Evolutionary conservation across 2,888 invertebrate genomes (phyloP), one percentile per base, ranked within the genome.

Genomic region (Cryptocheilus praepositus): DNA sequence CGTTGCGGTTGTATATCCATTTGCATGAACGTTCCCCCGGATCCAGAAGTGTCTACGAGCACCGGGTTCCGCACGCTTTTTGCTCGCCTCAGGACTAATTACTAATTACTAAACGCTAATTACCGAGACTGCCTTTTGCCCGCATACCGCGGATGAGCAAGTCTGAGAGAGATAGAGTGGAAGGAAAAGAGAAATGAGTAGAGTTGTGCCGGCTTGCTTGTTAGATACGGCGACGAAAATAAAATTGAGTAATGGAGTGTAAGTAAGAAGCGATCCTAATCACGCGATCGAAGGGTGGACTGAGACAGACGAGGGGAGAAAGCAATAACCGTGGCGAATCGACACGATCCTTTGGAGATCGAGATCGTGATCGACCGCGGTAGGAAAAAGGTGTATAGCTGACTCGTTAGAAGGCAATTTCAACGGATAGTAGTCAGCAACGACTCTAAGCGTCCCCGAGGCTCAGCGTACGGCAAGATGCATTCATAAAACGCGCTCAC

Each of bases 61-160:
- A 22, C 18, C 16, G 44, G 43, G 13, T 0, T 8, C 15, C 19
- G 43, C 52, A 45, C 5, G 55, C 54, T 36, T 45, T 53, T 64
- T 62, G 22, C 58, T 45, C 51, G 13, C 21, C 19, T 43, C 55
- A 49, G 21, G 22, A 44, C 57, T 53, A 76, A 76, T 70, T 68
- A 68, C 67, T 72, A 72, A 77, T 78, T 79, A 74, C 70, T 67
- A 70, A 68, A 70, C 61, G 79, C 70, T 79, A 77, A 78, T 79
- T 74, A 74, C 71, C 74, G 69, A 72, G 77, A 64, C 68, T 70
- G 51, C 55, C 70, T 58, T 62, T 68, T 55, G 59, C 58, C 52
- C 53, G 53, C 43, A 46, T 36, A 36, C 25, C 56, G 52, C 46
- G 25, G 19, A 28, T 13, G 63, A 46, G 16, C 16, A 49, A 5